phyloP scores from a whole-genome alignment of 2,113 vertebrate genomes.

The Ochotona princeps region DNA sequence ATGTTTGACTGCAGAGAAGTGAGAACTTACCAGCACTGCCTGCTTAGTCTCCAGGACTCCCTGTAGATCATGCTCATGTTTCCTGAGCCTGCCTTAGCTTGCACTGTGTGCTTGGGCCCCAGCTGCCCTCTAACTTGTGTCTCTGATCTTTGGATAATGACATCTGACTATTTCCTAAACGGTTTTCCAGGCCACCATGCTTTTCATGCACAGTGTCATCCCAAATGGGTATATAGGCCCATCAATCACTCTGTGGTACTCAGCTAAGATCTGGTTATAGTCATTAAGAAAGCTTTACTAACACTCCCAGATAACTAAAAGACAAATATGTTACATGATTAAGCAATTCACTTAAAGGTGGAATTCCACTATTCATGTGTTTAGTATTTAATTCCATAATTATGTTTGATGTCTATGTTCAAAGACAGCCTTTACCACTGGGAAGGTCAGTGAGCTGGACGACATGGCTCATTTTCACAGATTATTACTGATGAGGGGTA shows the following conservation, averaged over 20 bases:
- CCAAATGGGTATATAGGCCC: background rate
- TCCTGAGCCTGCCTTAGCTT: background rate
- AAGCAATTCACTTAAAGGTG: background rate
- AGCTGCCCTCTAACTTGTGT: background rate
- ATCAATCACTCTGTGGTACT: background rate
- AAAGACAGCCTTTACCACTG: background rate
- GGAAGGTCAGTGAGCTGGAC: background rate
- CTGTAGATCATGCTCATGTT: background rate
- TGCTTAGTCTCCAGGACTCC: background rate
- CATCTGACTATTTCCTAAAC: background rate
- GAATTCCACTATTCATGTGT: background rate
- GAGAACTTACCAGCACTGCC: background rate
- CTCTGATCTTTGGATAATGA: conserved; percentile 20
- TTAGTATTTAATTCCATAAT: background rate
- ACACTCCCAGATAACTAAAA: background rate
- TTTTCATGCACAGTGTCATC: background rate
- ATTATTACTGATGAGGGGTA: background rate
- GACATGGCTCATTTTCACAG: background rate
- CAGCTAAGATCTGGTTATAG: background rate
- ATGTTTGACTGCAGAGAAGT: conserved; percentile 8
- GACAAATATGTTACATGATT: background rate
- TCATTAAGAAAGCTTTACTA: background rate
- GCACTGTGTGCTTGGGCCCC: background rate
- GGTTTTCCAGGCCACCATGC: background rate
- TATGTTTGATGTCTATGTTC: background rate